A percentile compares a stretch with the other conserved stretches of the same genome.
phyloP scores from a whole-genome alignment of 2,888 invertebrate species.

The Leptarthrus brevirostris region DNA sequence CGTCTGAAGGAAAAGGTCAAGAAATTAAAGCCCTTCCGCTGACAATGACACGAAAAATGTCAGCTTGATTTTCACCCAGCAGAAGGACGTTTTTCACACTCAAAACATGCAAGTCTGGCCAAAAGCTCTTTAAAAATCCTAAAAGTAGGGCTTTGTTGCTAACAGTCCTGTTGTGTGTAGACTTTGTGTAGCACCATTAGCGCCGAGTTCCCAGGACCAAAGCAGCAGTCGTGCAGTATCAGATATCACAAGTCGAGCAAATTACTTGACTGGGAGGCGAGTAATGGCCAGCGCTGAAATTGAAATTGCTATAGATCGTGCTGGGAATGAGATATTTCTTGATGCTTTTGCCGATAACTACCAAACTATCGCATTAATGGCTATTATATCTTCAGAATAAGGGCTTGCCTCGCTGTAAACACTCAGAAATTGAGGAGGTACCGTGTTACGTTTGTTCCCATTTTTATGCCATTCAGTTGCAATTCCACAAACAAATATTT shows the following conservation, averaged over 20 bases:
- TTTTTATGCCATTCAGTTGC: slow-evolving; percentile 19
- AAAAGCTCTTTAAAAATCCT: not conserved
- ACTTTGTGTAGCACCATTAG: not conserved
- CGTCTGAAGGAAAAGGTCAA: not conserved
- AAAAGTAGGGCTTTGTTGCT: not conserved
- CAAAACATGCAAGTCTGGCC: not conserved
- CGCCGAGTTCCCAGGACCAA: not conserved
- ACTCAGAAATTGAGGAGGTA: not conserved
- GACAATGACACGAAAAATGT: not conserved
- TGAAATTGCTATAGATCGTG: slow-evolving; percentile 31
- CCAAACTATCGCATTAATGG: slow-evolving; percentile 42
- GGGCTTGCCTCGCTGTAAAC: slow-evolving; percentile 25
- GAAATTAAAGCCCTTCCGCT: not conserved
- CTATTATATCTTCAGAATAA: slow-evolving; percentile 30
- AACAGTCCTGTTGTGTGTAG: not conserved
- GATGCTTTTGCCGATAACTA: slow-evolving; percentile 23
- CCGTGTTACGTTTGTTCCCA: not conserved
- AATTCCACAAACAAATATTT: slow-evolving; percentile 38
- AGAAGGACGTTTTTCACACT: not conserved
- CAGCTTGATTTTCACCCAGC: not conserved
- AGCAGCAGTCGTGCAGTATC: not conserved
- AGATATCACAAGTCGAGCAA: slow-evolving; percentile 39
- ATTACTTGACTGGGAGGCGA: slow-evolving; percentile 32
- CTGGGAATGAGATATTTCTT: slow-evolving; percentile 19
- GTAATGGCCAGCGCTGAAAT: slow-evolving; percentile 31